Conservation (phyloP, 2,888 invertebrate genomes). For the Oxyscelio sp. region DNA sequence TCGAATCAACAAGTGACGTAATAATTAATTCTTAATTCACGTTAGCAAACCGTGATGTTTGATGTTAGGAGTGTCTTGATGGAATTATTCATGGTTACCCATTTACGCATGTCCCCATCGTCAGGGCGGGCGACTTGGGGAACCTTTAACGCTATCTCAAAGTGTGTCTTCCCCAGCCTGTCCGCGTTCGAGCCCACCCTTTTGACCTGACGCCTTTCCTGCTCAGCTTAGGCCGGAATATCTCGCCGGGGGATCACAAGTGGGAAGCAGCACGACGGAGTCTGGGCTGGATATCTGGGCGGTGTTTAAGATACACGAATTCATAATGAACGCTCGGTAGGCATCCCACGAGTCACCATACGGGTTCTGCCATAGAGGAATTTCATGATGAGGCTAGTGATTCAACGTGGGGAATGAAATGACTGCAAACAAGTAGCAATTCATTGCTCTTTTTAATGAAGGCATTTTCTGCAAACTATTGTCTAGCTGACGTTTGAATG, state of each 20-base stretch:
- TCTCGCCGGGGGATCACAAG: constrained; percentile 58
- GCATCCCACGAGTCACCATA: constrained; percentile 33
- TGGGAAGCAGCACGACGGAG: constrained; percentile 46
- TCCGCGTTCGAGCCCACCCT: constrained; percentile 54
- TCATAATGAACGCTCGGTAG: constrained; percentile 56
- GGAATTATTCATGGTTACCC: constrained; percentile 74
- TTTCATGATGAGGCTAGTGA: constrained; percentile 32
- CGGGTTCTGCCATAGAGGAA: constrained; percentile 31
- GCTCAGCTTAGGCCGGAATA: constrained; percentile 43
- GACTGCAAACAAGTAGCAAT: too few relatives aligned
- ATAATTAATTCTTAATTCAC: too few relatives aligned
- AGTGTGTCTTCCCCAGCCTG: constrained; percentile 52
- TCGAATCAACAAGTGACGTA: too few relatives aligned
- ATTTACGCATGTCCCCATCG: constrained; percentile 59
- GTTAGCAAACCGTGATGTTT: too few relatives aligned
- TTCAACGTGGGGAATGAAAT: too few relatives aligned
- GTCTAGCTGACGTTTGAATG: too few relatives aligned
- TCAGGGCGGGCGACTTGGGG: constrained; percentile 24
- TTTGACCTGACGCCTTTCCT: constrained; percentile 59
- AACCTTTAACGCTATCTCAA: constrained; percentile 48
- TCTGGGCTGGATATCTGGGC: constrained; percentile 62
- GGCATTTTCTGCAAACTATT: too few relatives aligned
- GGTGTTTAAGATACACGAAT: constrained; percentile 63
- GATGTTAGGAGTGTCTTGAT: constrained; percentile 6
- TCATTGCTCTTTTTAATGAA: too few relatives aligned